Base-by-base conservation (phyloP, 2,888 invertebrate genomes). In the Chymomyza caudatula region DNA sequence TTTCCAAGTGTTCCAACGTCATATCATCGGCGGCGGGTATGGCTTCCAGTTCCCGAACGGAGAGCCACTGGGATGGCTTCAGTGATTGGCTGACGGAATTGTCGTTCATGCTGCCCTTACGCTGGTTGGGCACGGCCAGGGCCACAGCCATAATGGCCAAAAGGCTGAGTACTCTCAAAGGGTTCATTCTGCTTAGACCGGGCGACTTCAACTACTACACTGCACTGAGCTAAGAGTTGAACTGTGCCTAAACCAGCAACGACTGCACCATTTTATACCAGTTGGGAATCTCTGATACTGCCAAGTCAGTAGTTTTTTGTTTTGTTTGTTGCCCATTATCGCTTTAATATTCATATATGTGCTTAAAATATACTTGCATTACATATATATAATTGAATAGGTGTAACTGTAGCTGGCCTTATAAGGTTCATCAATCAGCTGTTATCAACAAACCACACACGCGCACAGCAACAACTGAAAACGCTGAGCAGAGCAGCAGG, bases 61-160 rank as follows among this genome's bases (percentile, higher is more conserved):
- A 77, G n/a, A 88, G 63, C 88, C 88, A 88, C 49, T 88, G 77
- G 2, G 77, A 73, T 13, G 89, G 85, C 66, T 79, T 87, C 65
- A 88, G 53, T 23, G 70, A 60, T 58, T 76, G 75, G 63, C 47
- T 75, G 23, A 65, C 82, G 15, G 71, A 63, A 53, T 47, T 79
- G 74, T 65, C 60, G 59, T 69, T 20, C 20, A 61, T 17, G 23
- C 13, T n/a, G 2, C 22, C 74, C 63, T 20, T 65, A 1, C 65
- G 78, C 55, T 59, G 56, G 22, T 63, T 62, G 44, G 68, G 81
- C 49, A 51, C 56, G 44, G 77, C 87, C 69, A 74, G 53, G n/a
- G 67, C 74, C 2, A 78, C 72, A 25, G 78, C 69, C 61, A 88
- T 47, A 43, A 76, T 74, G 15, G 83, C 85, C 76, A 88, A 29